Evolutionary conservation across 2,888 invertebrate species (phyloP), one percentile per base, ranked within the genome.

Genomic region (Eugnorisma glareosa): DNA sequence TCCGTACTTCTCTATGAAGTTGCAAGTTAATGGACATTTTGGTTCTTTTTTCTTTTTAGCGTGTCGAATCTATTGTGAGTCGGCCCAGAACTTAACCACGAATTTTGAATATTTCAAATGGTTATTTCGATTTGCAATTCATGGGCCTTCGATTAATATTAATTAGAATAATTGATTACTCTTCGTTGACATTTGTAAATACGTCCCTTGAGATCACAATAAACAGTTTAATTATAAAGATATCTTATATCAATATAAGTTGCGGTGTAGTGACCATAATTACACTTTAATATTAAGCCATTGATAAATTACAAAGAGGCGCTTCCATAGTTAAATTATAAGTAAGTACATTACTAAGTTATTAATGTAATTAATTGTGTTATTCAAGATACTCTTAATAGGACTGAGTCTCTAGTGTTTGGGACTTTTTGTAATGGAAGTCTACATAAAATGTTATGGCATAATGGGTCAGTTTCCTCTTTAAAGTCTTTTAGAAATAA

Each of bases 251-350:
- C 24, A 54, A 15, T 77, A 31, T 73, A 79, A 37, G 59, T 81
- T 84, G 88, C 87, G 85, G 86, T 87, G 85, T 82, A 69, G 87
- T 83, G 37, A 79, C 37, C 77, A 37, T 40, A 68, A 67, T 70
- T 64, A 82, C 75, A 63, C 24, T 63, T 78, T 67, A 80, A 75
- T 77, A 43, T 71, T 88, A 87, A 87, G 79, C 81, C 81, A 85
- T 77, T 70, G 48, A 79, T 84, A 81, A 68, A 79, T 74, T 78
- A 81, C 75, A 83, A 84, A 86, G 76, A 80, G 86, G 89, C 88
- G 89, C 88, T 89, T 89, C 89, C 89, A 88, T 82, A 82, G 59
- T 68, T 86, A 82, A 83, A 82, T 80, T 75, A 73, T 82, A 80
- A 80, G 66, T 82, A 78, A 81, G 73, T 75, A 87, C 57, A 73